These are phyloP conservation scores for Orycteropus afer DNA, from an alignment of 2,113 vertebrate species.

Conservation along the genomic window DNA sequence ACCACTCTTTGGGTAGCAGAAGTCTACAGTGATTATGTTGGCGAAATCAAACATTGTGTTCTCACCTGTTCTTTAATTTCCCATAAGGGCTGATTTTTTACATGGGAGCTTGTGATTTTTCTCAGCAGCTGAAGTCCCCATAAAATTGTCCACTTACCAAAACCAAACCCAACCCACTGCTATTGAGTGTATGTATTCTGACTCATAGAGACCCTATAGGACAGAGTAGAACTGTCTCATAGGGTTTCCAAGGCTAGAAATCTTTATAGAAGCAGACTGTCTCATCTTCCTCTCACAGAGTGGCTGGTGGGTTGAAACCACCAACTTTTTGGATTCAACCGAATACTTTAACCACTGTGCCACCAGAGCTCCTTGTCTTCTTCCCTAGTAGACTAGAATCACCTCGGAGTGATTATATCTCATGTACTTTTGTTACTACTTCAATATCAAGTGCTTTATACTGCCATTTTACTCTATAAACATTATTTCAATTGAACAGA, in stretches of 20 bases:
- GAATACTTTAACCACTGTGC: no score
- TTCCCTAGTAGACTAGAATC: background rate
- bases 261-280: no score
- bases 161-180: no score
- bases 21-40: background rate
- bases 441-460: background rate
- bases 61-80: background rate
- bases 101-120: background rate
- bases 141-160: background rate
- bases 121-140: background rate
- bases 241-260: no score
- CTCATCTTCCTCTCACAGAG: no score
- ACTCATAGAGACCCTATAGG: no score
- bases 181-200: no score
- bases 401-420: background rate
- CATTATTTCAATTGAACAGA: background rate
- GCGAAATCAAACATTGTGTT: accelerated
- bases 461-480: background rate
- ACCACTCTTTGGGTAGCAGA: background rate
- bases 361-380: no score
- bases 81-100: background rate
- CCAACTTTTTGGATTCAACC: no score
- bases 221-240: no score
- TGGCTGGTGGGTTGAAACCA: no score
- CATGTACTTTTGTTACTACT: background rate